Conservation (phyloP, 2,888 invertebrate species). For the Plebejus argus region DNA sequence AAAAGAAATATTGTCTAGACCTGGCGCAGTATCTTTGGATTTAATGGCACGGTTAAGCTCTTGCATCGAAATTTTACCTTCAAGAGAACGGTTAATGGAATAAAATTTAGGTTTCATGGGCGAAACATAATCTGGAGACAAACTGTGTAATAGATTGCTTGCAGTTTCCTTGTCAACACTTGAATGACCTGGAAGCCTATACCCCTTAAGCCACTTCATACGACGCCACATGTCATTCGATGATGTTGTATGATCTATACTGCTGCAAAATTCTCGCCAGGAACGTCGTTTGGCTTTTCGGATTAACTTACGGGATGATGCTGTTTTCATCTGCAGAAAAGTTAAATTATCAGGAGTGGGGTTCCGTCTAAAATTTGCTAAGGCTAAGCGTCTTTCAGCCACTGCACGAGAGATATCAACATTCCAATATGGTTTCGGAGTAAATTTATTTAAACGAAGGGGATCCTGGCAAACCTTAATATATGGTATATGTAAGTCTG, state of each 20-base stretch:
- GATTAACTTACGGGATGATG: slow-evolving; percentile 35
- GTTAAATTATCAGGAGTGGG: slow-evolving; percentile 42
- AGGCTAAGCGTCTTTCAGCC: slow-evolving; percentile 40
- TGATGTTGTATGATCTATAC: slow-evolving; percentile 35
- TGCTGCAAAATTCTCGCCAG: slow-evolving; percentile 40
- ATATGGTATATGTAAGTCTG: slow-evolving; percentile 35
- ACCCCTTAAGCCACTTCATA: slow-evolving; percentile 41
- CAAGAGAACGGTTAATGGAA: no score
- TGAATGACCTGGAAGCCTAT: neutral
- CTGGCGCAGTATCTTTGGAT: slow-evolving; percentile 37
- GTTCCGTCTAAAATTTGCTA: slow-evolving; percentile 43
- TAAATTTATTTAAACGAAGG: slow-evolving; percentile 35
- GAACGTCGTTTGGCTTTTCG: slow-evolving; percentile 36
- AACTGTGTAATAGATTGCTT: slow-evolving; percentile 29
- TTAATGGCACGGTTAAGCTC: slow-evolving; percentile 38
- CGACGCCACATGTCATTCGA: slow-evolving; percentile 39
- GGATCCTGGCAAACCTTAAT: slow-evolving; percentile 25
- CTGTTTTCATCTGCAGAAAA: slow-evolving; percentile 34
- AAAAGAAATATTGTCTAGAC: slow-evolving; percentile 37
- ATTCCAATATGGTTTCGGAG: slow-evolving; percentile 46
- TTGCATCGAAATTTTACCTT: slow-evolving; percentile 12
- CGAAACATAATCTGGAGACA: slow-evolving; percentile 38
- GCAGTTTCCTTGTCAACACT: slow-evolving; percentile 35
- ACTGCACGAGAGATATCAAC: slow-evolving; percentile 41
- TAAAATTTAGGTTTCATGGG: slow-evolving; percentile 25